Base-by-base conservation (phyloP, 2,113 vertebrate species). In the Antechinus stuartii region DNA sequence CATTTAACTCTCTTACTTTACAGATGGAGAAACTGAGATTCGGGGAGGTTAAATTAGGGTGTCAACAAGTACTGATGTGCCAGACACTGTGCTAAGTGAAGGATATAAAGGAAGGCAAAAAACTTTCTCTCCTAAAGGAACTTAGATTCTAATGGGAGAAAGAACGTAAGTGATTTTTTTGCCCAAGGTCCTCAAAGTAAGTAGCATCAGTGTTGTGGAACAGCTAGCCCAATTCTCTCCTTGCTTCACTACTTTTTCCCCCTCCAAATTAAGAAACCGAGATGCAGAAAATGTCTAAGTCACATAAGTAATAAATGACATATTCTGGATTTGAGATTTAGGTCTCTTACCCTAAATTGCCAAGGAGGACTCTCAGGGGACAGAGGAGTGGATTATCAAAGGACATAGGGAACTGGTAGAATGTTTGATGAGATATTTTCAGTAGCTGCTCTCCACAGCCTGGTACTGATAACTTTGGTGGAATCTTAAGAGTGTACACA, bases 401-500 rank as follows among this genome's bases (percentile, higher is more conserved):
- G n/a, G 68, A 19, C n/a, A 84, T 68, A 16, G 35, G 30, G 12
- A 68, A 68, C 30, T 35, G 12, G 42, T 84, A 23, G n/a, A 84
- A 8, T 42, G 42, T 42, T 7, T 84, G n/a, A 19, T 84, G n/a
- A 7, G n/a, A 42, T 84, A 42, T 42, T 42, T 23, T 23, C n/a
- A 84, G 19, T 84, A 19, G 35, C n/a, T 42, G 19, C 19, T n/a
- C 7, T 84, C n/a, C n/a, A 76, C 35, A 22, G 19, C 19, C 19
- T 42, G 16, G 4, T 23, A 84, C 16, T 90, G 54, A 92, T 68
- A 46, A 8, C 42, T 90, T 92, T 53, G 55, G 68, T 90, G 26
- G 10, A 46, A 30, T 92, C 93, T 94, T 94, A 94, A 12, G n/a
- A 90, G 16, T 90, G 94, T 97, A 89, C 53, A 91, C 91, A 90